Conservation (phyloP, 1,140 invertebrate species). For the Chymomyza costata region DNA sequence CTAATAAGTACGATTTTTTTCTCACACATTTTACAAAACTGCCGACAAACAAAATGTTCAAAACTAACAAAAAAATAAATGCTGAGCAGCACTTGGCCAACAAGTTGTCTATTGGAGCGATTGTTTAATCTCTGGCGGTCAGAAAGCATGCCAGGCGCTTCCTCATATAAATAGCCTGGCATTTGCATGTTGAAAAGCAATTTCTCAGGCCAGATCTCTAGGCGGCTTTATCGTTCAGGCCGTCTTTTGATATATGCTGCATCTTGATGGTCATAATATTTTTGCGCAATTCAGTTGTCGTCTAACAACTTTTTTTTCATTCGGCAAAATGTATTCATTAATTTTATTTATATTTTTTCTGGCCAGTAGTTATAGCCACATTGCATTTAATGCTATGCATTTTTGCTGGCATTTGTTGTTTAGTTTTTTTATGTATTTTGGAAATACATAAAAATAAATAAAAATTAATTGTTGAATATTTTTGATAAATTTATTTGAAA, state of each 20-base stretch:
- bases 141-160: conserved; percentile 60
- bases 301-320: conserved; percentile 54
- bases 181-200: conserved; percentile 70
- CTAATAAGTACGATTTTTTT: conserved; percentile 37
- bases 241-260: background rate
- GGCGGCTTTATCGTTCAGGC: conserved; percentile 27
- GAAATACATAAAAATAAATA: too few relatives aligned
- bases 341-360: too few relatives aligned
- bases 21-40: conserved; percentile 53
- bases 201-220: conserved; percentile 54
- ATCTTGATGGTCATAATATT: conserved; percentile 69
- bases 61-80: background rate
- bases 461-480: too few relatives aligned
- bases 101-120: conserved; percentile 36
- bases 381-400: too few relatives aligned
- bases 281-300: conserved; percentile 72
- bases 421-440: too few relatives aligned
- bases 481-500: too few relatives aligned
- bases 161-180: conserved; percentile 68
- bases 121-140: conserved; percentile 13
- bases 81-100: conserved; percentile 23
- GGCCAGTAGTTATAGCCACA: too few relatives aligned
- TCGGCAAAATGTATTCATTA: conserved; percentile 64
- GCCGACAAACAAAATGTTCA: conserved; percentile 6
- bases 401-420: too few relatives aligned